Evolutionary conservation across 2,113 vertebrate genomes (phyloP), one percentile per base, ranked within the genome.

Genomic region (Seriola quinqueradiata): DNA sequence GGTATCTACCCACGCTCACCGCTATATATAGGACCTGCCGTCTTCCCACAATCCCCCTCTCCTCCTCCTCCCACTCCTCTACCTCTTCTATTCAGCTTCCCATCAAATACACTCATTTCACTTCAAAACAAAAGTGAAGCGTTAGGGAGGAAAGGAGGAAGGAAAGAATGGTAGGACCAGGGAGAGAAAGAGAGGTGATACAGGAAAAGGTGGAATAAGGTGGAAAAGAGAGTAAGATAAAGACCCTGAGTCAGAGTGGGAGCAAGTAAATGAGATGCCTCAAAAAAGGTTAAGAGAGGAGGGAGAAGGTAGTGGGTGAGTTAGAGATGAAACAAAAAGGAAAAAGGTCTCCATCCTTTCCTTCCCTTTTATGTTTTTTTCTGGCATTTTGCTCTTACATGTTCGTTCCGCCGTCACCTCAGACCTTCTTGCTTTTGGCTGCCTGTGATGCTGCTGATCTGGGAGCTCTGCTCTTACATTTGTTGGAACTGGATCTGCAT

Each of bases 11-110:
- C 92, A 94, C 93, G 87, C 90, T 86, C 74, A 17, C 77, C 44
- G 61, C 92, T 93, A 93, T 92, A 94, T 92, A 92, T 94, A 94
- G 90, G 87, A 64, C 75, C 89, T 82, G 75, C 87, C 40, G 73
- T 87, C 88, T 89, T 93, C 89, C 86, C 83, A 94, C 91, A 87
- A 74, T 81, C 80, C 82, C 83, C 89, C 68, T 63, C 77, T 54
- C 70, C 77, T 66, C 64, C 69, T 68, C 83, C 81, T 75, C 67
- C 73, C 42, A 68, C 77, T 69, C 74, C 66, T 85, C 87, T 80
- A 81, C 66, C 79, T 77, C 67, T 68, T 78, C 71, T 78, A 58
- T 89, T 90, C 89, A 85, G 87, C 83, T 74, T 70, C 81, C 79
- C 77, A 82, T 90, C 85, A 87, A 85, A 89, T 54, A 32, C 48